Base-by-base conservation (phyloP, 2,888 invertebrate species). In the Clivina fossor region DNA sequence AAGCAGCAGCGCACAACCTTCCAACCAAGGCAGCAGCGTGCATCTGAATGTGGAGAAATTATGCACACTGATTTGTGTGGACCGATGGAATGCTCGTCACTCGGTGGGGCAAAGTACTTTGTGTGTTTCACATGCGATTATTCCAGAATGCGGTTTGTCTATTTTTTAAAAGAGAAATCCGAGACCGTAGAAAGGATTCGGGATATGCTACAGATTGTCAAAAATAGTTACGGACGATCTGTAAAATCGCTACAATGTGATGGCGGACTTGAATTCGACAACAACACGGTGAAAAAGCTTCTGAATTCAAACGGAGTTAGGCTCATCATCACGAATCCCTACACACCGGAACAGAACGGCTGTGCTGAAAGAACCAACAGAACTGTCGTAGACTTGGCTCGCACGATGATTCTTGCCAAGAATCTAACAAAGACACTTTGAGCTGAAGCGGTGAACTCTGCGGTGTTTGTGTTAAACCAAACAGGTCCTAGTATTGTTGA, bases 1-100 rank as follows among this genome's bases (percentile, higher is more conserved):
- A 61, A 64, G 35, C 61, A 50, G 50, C 62, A 63, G 43, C 35
- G 60, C 16, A 49, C 48, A n/a, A 55, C 54, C 46, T 61, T 62
- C 32, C 47, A 56, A 8, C 33, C 19, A 32, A 46, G 28, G 22
- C 24, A 54, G 35, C 24, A 54, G 28, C 33, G 49, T 24, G 30
- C 50, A 11, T 33, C 13, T 22, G 28, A 15, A 8, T 40, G 40
- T 11, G 33, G 58, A 26, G 55, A 56, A 28, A 7, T 53, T 30
- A 55, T 56, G 20, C 40, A 59, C 47, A 32, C 57, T 15, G 58
- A 60, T 47, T 47, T 60, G 32, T 58, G 60, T 38, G 57, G 50
- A 11, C 50, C 56, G 28, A 53, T 57, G 53, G 26, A 44, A 28
- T 15, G 20, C 15, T 9, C 24, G 15, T 44, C 44, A 20, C 20